Base-by-base conservation (phyloP, 1,140 invertebrate genomes). In the Drosophila triauraria region DNA sequence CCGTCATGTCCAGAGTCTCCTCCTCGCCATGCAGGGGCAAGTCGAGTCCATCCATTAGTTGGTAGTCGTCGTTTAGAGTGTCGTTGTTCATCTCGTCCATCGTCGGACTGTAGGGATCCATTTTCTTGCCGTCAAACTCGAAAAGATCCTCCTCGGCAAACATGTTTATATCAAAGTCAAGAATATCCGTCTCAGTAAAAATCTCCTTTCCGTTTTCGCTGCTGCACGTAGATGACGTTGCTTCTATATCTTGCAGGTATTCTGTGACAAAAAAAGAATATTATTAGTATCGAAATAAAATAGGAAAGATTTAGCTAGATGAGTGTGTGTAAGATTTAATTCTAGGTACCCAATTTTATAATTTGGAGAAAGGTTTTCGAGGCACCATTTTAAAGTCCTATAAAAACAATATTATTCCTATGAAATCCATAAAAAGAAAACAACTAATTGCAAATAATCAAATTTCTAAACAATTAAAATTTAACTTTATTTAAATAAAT, bases 141-240 rank as follows among this genome's bases (percentile, higher is more conserved):
- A 81, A 78, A 50, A 43, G 61, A 91, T 82, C 81, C 69, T 80
- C 78, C 63, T 80, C 78, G 78, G 81, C 79, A 88, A 92, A 77
- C 87, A 92, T 69, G 81, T 90, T 90, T 83, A 87, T 82, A 68
- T 90, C 84, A 77, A 92, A 90, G 78, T 92, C 84, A 91, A 91
- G 87, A 78, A 80, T 88, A 75, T 90, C 82, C 75, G 85, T 91
- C 74, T 81, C 75, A 58, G 71, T 90, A 75, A 74, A 80, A 72
- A 71, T 83, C 76, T 91, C 67, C 74, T 82, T 87, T 82, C 79
- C 85, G 81, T 81, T 85, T 69, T 90, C 78, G 74, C 69, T 84
- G 80, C 61, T 78, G 77, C 79, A 83, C 63, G 77, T 80, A 75
- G 91, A 79, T 63, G 84, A 82, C 67, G 83, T 75, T 68, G 83